phyloP scores from a whole-genome alignment of 2,797 vertebrate species.

The Vireo griseus region DNA sequence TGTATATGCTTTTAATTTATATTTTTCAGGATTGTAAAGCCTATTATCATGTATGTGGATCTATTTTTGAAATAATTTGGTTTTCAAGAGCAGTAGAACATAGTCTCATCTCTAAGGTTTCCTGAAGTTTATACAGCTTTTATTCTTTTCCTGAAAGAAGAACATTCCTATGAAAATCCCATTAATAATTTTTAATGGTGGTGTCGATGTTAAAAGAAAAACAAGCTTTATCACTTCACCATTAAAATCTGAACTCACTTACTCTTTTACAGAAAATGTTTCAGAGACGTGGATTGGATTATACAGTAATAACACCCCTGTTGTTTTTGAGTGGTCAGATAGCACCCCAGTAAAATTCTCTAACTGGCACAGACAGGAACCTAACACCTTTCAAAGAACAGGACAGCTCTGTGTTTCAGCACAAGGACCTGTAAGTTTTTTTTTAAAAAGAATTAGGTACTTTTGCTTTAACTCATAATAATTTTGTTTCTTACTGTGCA shows the following conservation, averaged over 20 bases:
- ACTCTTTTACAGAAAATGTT: slow-evolving; percentile 73
- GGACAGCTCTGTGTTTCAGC: slow-evolving; percentile 80
- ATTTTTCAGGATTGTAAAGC: not conserved
- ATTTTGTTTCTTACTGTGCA: not conserved
- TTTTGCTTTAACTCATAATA: not conserved
- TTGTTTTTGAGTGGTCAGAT: slow-evolving; percentile 85
- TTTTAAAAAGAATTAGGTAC: not conserved
- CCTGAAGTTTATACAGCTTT: not conserved
- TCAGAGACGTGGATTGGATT: slow-evolving; percentile 89
- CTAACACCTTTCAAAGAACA: slow-evolving; percentile 71
- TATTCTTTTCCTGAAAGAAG: not conserved
- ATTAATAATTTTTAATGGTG: not conserved
- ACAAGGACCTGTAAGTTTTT: slow-evolving; percentile 77
- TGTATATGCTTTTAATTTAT: not conserved
- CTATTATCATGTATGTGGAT: not conserved
- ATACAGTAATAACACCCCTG: slow-evolving; percentile 70
- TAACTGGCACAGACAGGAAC: slow-evolving; percentile 85
- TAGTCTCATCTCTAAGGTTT: not conserved
- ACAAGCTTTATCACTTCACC: not conserved
- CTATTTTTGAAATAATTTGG: not conserved
- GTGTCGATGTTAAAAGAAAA: not conserved
- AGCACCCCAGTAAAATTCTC: slow-evolving; percentile 81
- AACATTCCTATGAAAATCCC: not conserved
- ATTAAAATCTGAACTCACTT: not conserved
- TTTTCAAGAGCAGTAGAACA: not conserved